Evolutionary conservation across 2,888 invertebrate genomes (phyloP), one percentile per base, ranked within the genome.

Genomic region (Tolmerus cingulatus): DNA sequence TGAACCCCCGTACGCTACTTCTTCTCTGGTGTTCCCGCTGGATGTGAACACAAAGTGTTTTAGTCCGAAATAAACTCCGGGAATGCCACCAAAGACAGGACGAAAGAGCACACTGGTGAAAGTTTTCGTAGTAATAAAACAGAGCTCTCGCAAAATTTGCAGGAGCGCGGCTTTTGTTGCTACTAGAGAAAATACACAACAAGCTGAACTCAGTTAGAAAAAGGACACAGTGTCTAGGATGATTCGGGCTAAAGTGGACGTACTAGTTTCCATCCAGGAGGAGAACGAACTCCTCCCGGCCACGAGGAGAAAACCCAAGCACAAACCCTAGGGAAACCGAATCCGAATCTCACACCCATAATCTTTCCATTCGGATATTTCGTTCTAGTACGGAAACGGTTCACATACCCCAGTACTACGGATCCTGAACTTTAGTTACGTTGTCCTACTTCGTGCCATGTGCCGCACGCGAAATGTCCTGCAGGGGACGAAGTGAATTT

Each of bases 321-420:
- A 8, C 19, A 55, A 16, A 19, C 19, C 1, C n/a, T 19, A n/a
- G 66, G 23, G 12, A 27, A 66, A 12, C 66, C 12, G 23, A 34
- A 1, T 66, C 66, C 66, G 66, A 66, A 66, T 23, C 66, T 27
- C 79, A 79, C 79, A 79, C 79, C 79, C 79, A 79, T 27, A 34
- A 51, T 79, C 27, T 66, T 9, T 30, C 5, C 79, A 30, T 78
- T 19, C 40, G 19, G 23, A 4, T 14, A 14, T 9, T 23, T 40
- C 0, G 23, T 30, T 79, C 79, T 79, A 55, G 51, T 79, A 46
- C 37, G 27, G 0, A 76, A 14, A 14, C n/a, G 27, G 37, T 8
- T 27, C 19, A 5, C 23, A 27, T 19, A 16, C 23, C 34, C 23
- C 14, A 30, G 1, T 55, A 79, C 51, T 14, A 51, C 46, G 51